These are phyloP conservation scores for Anaspis maculata DNA, from an alignment of 2,888 invertebrate species.

Conservation along the genomic window DNA sequence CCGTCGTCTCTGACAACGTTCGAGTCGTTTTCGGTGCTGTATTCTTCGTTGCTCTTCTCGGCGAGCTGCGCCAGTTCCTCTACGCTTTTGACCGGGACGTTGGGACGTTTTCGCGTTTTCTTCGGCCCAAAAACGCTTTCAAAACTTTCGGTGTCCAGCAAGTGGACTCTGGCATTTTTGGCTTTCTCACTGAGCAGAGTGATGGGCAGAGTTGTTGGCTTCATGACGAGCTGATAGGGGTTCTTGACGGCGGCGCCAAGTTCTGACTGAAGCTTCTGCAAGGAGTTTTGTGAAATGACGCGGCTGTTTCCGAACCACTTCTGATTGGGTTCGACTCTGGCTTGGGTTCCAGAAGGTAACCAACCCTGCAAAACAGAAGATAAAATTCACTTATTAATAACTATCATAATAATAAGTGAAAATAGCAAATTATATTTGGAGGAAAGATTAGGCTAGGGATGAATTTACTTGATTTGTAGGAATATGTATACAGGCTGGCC, in stretches of 20 bases:
- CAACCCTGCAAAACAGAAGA: too few species aligned
- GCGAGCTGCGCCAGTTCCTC: conserved; percentile 68
- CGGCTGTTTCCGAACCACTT: conserved; percentile 99
- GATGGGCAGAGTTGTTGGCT: conserved; percentile 88
- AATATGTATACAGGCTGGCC: too few species aligned
- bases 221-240: conserved; percentile 97
- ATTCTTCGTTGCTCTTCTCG: conserved; percentile 63
- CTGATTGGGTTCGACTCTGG: conserved; percentile 93
- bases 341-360: conserved; percentile 79
- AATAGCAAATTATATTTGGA: too few species aligned
- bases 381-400: conserved; percentile 5
- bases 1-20: conserved; percentile 75
- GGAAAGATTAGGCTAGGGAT: too few species aligned
- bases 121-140: conserved; percentile 93
- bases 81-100: conserved; percentile 65
- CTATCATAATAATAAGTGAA: too few species aligned
- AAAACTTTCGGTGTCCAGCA: conserved; percentile 92
- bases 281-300: conserved; percentile 85
- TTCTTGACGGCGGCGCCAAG: conserved; percentile 90
- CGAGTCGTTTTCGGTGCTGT: conserved; percentile 73
- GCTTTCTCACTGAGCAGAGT: conserved; percentile 88
- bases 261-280: conserved; percentile 89
- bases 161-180: conserved; percentile 84
- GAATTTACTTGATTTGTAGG: too few species aligned
- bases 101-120: conserved; percentile 84